Conservation (phyloP, 2,113 vertebrate genomes). For the Planiliza haematocheilus region DNA sequence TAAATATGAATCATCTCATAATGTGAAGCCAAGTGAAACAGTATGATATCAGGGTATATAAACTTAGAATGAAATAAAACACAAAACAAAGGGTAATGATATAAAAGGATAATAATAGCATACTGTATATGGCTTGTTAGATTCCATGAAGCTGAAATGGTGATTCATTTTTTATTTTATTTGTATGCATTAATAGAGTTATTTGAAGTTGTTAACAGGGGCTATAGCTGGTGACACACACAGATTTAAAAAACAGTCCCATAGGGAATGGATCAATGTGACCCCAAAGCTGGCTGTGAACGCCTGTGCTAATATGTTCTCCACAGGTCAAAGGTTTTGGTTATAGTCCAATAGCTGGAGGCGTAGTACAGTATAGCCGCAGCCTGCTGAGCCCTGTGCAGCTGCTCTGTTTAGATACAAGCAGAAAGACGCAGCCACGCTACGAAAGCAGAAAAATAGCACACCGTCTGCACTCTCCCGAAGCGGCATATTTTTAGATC, state of each 20-base stretch:
- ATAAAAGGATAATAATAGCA: slow-evolving; percentile 1
- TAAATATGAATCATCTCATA: background rate
- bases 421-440: slow-evolving; percentile 39
- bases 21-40: background rate
- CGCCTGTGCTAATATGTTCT: slow-evolving; percentile 43
- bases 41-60: background rate
- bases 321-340: slow-evolving; percentile 69
- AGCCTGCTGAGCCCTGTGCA: slow-evolving; percentile 42
- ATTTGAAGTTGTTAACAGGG: background rate
- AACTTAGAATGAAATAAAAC: slow-evolving; percentile 1
- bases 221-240: slow-evolving; percentile 16
- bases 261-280: slow-evolving; percentile 56
- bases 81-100: background rate
- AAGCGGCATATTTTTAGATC: slow-evolving; percentile 72
- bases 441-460: slow-evolving; percentile 48
- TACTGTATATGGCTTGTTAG: slow-evolving; percentile 6
- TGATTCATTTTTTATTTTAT: background rate
- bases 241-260: background rate
- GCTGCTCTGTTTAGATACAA: slow-evolving; percentile 54
- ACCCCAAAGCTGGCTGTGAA: slow-evolving; percentile 53
- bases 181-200: background rate
- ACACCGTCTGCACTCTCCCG: slow-evolving; percentile 22
- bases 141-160: background rate
- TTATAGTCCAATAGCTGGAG: slow-evolving; percentile 58
- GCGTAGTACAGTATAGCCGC: slow-evolving; percentile 43